Percentiles rank a stretch among this genome's conserved stretches.
phyloP scores from a whole-genome alignment of 2,888 invertebrate genomes.

The Myopa tessellatipennis region DNA sequence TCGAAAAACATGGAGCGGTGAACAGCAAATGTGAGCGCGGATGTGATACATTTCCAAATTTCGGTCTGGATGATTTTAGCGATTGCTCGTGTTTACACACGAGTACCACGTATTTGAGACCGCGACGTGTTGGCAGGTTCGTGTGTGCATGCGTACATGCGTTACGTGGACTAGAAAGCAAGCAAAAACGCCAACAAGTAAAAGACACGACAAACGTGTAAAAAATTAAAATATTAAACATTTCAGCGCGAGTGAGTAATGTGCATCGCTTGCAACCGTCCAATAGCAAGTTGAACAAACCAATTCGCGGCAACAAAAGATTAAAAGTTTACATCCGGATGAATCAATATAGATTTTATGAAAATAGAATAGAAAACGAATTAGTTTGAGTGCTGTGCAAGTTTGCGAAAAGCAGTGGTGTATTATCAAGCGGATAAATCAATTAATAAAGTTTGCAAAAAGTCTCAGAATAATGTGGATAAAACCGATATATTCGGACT shows the following conservation, averaged over 20 bases:
- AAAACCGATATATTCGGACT: no score
- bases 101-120: neutral
- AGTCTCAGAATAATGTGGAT: no score
- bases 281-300: neutral
- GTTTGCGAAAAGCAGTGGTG: no score
- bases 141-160: slow-evolving; percentile 18
- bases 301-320: neutral
- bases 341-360: no score
- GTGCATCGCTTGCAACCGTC: neutral
- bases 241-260: slow-evolving; percentile 8
- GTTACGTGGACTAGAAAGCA: slow-evolving; percentile 3
- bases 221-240: slow-evolving; percentile 19
- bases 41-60: neutral
- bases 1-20: slow-evolving; percentile 19
- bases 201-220: slow-evolving; percentile 12
- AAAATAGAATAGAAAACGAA: no score
- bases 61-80: neutral
- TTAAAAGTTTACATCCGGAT: no score
- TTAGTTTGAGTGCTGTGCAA: no score
- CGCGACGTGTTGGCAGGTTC: neutral
- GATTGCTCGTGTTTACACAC: slow-evolving; percentile 1
- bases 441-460: no score
- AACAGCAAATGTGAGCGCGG: slow-evolving; percentile 15
- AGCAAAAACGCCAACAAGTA: neutral
- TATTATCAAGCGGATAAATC: no score